phyloP scores from a whole-genome alignment of 2,797 vertebrate species.

The Sebastes minor region DNA sequence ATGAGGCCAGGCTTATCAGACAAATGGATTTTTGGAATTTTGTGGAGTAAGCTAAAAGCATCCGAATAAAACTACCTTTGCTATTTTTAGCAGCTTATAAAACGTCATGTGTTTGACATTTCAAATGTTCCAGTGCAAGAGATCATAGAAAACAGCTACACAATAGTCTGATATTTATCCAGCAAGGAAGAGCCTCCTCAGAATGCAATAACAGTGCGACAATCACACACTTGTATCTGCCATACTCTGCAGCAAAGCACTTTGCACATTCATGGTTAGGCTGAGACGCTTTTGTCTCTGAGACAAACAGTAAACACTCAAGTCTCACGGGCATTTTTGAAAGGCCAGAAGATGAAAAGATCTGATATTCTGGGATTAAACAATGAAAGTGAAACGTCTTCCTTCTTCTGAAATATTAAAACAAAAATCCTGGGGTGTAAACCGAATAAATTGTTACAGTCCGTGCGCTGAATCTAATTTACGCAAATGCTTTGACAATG shows the following conservation, averaged over 20 bases:
- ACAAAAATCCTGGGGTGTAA: background rate
- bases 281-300: slow-evolving; percentile 36
- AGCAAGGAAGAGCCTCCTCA: background rate
- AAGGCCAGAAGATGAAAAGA: slow-evolving; percentile 17
- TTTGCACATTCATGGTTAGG: slow-evolving; percentile 33
- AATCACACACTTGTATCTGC: slow-evolving; percentile 33
- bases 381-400: background rate
- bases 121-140: slow-evolving; percentile 18
- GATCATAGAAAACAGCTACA: slow-evolving; percentile 1
- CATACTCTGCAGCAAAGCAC: slow-evolving; percentile 26
- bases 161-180: slow-evolving; percentile 12
- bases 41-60: slow-evolving; percentile 23
- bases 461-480: background rate
- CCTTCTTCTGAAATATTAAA: background rate
- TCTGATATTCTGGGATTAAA: background rate
- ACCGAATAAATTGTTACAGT: background rate
- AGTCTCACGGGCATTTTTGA: slow-evolving; percentile 21
- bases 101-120: slow-evolving; percentile 36
- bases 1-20: slow-evolving; percentile 24
- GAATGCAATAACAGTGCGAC: slow-evolving; percentile 3
- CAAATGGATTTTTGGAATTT: slow-evolving; percentile 27
- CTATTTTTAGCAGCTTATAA: slow-evolving; percentile 42
- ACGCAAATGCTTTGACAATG: background rate
- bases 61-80: slow-evolving; percentile 1
- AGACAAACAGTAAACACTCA: slow-evolving; percentile 35